phyloP scores from a whole-genome alignment of 1,140 invertebrate species.

The Popillia japonica region DNA sequence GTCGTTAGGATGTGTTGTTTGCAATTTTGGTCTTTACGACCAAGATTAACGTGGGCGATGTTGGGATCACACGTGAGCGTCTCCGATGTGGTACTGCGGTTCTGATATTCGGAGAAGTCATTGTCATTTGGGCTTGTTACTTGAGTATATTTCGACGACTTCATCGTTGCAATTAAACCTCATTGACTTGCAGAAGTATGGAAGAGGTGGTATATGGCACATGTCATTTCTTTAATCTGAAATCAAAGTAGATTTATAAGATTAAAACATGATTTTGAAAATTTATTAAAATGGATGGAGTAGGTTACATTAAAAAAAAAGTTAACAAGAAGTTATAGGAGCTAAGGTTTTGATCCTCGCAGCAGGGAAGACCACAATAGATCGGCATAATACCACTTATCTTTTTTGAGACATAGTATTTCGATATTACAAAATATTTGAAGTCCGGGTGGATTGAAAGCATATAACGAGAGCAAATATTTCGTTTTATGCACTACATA shows the following conservation, averaged over 20 bases:
- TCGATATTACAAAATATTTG: no score
- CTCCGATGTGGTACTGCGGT: slow-evolving; percentile 45
- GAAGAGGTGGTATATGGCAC: not conserved
- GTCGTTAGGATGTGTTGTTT: slow-evolving; percentile 51
- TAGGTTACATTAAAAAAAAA: no score
- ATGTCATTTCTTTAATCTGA: not conserved
- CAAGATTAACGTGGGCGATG: slow-evolving; percentile 45
- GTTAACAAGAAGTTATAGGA: no score
- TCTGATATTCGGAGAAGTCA: slow-evolving; percentile 55
- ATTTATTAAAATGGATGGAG: no score
- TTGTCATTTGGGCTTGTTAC: slow-evolving; percentile 54
- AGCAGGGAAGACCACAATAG: no score
- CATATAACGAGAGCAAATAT: no score
- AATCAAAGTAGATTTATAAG: not conserved
- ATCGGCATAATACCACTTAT: no score
- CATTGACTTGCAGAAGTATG: not conserved
- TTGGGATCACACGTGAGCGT: slow-evolving; percentile 49
- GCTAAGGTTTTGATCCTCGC: no score
- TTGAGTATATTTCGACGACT: slow-evolving; percentile 57
- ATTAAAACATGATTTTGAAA: no score
- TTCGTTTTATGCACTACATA: no score
- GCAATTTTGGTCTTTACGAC: slow-evolving; percentile 44
- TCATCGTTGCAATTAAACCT: slow-evolving; percentile 42
- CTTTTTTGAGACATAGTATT: no score
- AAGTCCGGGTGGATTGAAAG: no score